Conservation (phyloP, 2,113 vertebrate genomes). For the Carassius carassius region DNA sequence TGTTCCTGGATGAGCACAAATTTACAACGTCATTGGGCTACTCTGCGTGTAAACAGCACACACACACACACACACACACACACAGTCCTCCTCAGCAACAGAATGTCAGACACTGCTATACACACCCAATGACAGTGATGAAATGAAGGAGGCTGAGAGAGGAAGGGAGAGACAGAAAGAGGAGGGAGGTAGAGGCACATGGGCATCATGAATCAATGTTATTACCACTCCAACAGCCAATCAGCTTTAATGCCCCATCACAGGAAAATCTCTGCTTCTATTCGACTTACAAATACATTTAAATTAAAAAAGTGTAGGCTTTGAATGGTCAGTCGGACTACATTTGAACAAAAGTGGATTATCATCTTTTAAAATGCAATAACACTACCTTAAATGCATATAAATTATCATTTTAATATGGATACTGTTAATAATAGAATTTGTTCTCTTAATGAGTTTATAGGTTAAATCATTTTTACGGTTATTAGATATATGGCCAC, state of each 20-base stretch:
- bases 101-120: conserved; percentile 32
- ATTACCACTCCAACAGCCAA: conserved; percentile 25
- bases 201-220: conserved; percentile 35
- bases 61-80: background rate
- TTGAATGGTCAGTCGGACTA: background rate
- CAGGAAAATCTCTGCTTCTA: conserved; percentile 3
- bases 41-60: background rate
- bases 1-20: conserved; percentile 30
- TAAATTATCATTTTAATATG: background rate
- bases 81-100: background rate
- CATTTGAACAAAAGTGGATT: background rate
- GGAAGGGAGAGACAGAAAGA: conserved; percentile 39
- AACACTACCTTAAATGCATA: background rate
- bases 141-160: conserved; percentile 39
- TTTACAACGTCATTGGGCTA: conserved; percentile 17
- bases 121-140: conserved; percentile 50
- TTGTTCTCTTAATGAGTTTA: background rate
- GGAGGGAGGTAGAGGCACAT: conserved; percentile 43
- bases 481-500: background rate
- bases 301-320: background rate
- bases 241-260: conserved; percentile 16
- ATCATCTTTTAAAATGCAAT: background rate
- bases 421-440: background rate
- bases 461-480: background rate
- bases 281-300: conserved; percentile 3